A percentile compares a stretch with the other conserved stretches of the same genome.
Evolutionary conservation across 2,797 vertebrate genomes (phyloP).

Genomic region (Chrosomus eos): DNA sequence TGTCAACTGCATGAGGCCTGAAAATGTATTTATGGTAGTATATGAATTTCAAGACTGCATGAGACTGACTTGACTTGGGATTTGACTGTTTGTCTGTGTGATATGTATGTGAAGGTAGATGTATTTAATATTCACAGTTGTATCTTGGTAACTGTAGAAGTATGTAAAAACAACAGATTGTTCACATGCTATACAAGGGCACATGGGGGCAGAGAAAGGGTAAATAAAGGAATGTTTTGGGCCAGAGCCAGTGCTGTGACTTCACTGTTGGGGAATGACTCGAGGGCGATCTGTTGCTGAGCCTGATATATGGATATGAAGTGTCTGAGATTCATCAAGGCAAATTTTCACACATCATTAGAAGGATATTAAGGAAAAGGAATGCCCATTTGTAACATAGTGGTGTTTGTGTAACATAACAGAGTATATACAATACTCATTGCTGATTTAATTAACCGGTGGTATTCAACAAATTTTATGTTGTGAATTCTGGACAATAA

Average conservation of each 20-base stretch:
- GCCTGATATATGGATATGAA: conserved; percentile 58
- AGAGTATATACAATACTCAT: neutral
- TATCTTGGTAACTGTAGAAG: neutral
- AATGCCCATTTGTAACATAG: conserved; percentile 47
- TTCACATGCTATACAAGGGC: conserved; percentile 56
- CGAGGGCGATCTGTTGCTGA: conserved; percentile 69
- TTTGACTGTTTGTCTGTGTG: conserved; percentile 6
- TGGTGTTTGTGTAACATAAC: neutral
- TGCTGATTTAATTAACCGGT: neutral
- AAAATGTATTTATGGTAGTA: neutral
- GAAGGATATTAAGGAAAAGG: conserved; percentile 48
- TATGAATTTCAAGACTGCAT: neutral
- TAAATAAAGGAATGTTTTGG: conserved; percentile 62
- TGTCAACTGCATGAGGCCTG: neutral
- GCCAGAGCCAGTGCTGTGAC: conserved; percentile 70
- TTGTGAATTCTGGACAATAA: neutral
- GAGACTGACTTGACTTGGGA: neutral
- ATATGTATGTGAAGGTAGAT: conserved; percentile 21
- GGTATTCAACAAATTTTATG: neutral
- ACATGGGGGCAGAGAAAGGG: conserved; percentile 43
- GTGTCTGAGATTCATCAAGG: conserved; percentile 46
- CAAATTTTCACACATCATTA: conserved; percentile 49
- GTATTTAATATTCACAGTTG: neutral
- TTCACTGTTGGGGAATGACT: conserved; percentile 72
- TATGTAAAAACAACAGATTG: conserved; percentile 31